A percentile compares a stretch with the other conserved stretches of the same genome.
These are phyloP conservation scores for Amphiura filiformis DNA, from an alignment of 35 echinoderm and acorn worm genomes.

Conservation along the genomic window DNA sequence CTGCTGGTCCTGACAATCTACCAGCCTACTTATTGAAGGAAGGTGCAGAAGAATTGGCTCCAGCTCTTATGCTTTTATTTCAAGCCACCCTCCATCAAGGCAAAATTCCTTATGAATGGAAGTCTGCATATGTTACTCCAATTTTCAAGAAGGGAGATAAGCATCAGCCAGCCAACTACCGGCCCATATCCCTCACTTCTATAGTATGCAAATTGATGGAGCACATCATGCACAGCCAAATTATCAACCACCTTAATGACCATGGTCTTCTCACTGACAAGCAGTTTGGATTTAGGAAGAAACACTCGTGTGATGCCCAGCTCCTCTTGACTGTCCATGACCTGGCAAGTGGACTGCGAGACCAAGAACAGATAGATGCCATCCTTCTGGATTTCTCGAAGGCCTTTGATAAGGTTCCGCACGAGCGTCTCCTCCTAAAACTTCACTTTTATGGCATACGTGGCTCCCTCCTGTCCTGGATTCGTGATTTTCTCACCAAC, in stretches of 20 bases:
- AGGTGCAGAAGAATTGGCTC: background rate
- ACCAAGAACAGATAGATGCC: constrained; percentile 21
- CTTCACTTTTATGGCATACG: too few species aligned
- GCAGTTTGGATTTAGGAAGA: constrained; percentile 34
- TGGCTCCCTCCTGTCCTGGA: too few species aligned
- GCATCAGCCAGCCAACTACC: background rate
- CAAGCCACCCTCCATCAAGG: background rate
- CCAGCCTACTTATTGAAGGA: constrained; percentile 1
- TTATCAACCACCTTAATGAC: constrained; percentile 34
- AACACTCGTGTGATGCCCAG: constrained; percentile 23
- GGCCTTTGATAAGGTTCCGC: constrained; percentile 31
- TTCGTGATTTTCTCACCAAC: too few species aligned
- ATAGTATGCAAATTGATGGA: constrained; percentile 5
- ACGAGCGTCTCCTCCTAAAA: constrained; percentile 40
- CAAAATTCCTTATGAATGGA: constrained; percentile 21
- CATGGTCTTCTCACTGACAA: constrained; percentile 9
- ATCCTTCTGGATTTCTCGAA: constrained; percentile 35
- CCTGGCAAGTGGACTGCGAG: background rate
- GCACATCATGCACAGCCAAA: constrained; percentile 27
- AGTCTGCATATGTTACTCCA: constrained; percentile 7
- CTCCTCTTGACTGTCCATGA: constrained; percentile 4
- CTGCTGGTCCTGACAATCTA: background rate
- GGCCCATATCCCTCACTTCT: constrained; percentile 31
- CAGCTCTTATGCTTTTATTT: constrained; percentile 1
- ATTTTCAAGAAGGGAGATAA: constrained; percentile 42